Conservation (phyloP, 2,797 vertebrate genomes). For the Hirundo rustica region DNA sequence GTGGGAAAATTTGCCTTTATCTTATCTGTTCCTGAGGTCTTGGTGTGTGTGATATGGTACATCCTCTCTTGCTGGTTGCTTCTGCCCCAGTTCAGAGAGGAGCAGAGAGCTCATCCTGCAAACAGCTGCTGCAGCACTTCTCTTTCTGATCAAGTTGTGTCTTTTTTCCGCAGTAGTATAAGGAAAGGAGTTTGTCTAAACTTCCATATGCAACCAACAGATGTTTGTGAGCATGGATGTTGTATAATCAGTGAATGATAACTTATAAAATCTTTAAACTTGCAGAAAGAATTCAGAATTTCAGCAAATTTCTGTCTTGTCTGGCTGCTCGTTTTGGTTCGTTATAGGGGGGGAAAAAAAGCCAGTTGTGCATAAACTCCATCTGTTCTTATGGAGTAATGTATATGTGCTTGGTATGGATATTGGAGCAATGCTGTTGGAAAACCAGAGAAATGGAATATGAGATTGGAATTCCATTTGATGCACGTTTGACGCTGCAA, state of each 20-base stretch:
- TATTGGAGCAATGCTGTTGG: background rate
- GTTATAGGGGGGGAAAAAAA: background rate
- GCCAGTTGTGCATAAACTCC: slow-evolving; percentile 67
- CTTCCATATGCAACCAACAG: slow-evolving; percentile 66
- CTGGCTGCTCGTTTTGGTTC: slow-evolving; percentile 58
- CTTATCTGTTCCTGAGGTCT: background rate
- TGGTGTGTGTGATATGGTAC: background rate
- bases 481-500: background rate
- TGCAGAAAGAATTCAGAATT: slow-evolving; percentile 69
- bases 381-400: slow-evolving; percentile 47
- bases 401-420: background rate
- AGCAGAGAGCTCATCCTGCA: background rate
- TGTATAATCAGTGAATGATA: slow-evolving; percentile 56
- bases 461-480: background rate
- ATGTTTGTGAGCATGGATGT: slow-evolving; percentile 60
- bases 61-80: background rate
- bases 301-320: slow-evolving; percentile 68
- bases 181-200: slow-evolving; percentile 32
- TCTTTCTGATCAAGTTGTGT: slow-evolving; percentile 2
- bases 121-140: background rate
- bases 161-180: slow-evolving; percentile 20
- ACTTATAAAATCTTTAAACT: slow-evolving; percentile 71
- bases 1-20: slow-evolving; percentile 8
- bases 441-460: background rate
- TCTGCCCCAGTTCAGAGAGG: background rate